Base-by-base conservation (phyloP, 1,140 invertebrate genomes). In the Achroia grisella region DNA sequence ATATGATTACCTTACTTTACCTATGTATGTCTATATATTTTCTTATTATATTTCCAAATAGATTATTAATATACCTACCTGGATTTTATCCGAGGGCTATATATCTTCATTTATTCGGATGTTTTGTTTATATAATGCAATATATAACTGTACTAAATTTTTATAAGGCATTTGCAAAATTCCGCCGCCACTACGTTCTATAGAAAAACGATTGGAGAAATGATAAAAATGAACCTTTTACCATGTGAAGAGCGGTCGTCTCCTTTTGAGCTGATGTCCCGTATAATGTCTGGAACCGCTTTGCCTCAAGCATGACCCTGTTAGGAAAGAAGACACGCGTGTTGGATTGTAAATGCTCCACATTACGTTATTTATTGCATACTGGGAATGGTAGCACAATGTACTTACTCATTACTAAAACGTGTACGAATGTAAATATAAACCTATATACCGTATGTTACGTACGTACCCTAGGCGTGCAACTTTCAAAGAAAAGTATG, bases 251-350 rank as follows among this genome's bases (percentile, higher is more conserved):
- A 41, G 13, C 33, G 13, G 30, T 32, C 23, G 30, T 29, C 28
- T 29, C 39, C 10, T 30, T 41, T 41, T 41, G 28, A 29, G 29
- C 28, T 9, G 30, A 17, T 11, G 39, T 48, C 17, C 46, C 32
- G 37, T 34, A 29, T 37, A 40, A 44, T 44, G 32, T 41, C 32
- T 34, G 32, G 45, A 33, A 32, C 23, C 31, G 39, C 37, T 48
- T 27, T 30, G 17, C 32, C 11, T 33, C 13, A 11, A 29, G 23
- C 28, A 23, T 44, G 34, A 3, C 48, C 48, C 39, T 43, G 40
- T 49, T 43, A 33, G 48, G 48, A 39, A 44, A 32, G 35, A 17
- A 12, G 47, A 17, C 28, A 41, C 39, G 36, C 46, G 35, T 39
- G 48, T 36, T 34, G 36, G 35, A 43, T 43, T 15, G 34, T 36